Evolutionary conservation across 2,888 invertebrate species (phyloP), one percentile per base, ranked within the genome.

Genomic region (Metallyticus violacea): DNA sequence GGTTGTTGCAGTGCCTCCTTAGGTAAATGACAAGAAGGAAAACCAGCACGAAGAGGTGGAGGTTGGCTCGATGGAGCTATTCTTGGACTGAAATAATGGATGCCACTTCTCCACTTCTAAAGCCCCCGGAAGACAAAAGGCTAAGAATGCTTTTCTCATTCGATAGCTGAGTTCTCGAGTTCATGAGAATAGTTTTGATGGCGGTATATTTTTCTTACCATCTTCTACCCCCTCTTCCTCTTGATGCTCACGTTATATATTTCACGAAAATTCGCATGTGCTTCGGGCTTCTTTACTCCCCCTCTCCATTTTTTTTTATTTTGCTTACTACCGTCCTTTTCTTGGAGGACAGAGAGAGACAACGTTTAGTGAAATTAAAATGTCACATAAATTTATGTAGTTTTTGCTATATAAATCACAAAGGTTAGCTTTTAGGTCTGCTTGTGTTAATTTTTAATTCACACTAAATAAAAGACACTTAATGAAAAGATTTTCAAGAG

Each of bases 71-170:
- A 86, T 86, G 77, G 25, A 81, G 83, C 84, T 87, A 87, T 87
- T 87, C 87, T 85, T 85, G 77, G 87, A 86, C 80, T 9, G 40
- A 26, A 85, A 82, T 81, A 87, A 87, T 87, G 85, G 85, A 81
- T 85, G 80, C 79, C 85, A 80, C 87, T 87, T 29, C 27, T 25
- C 15, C 22, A 62, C 15, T 62, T 62, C 40, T 62, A 62, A 62
- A 62, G 40, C 40, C 22, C 22, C n/a, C 27, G 62, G 30, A 7
- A 28, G 79, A 79, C 80, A 81, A 80, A 85, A 80, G 25, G 81
- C 40, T 62, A 62, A 22, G 40, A 62, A 62, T 62, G 40, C 22
- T 40, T 9, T 40, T 62, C 40, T 62, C 15, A 62, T 15, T 62
- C 40, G 3, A 40, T 40, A 40, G 40, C 40, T 40, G 40, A 40